These are phyloP conservation scores for Heterotilapia buettikoferi DNA, from an alignment of 2,113 vertebrate species.

Conservation along the genomic window DNA sequence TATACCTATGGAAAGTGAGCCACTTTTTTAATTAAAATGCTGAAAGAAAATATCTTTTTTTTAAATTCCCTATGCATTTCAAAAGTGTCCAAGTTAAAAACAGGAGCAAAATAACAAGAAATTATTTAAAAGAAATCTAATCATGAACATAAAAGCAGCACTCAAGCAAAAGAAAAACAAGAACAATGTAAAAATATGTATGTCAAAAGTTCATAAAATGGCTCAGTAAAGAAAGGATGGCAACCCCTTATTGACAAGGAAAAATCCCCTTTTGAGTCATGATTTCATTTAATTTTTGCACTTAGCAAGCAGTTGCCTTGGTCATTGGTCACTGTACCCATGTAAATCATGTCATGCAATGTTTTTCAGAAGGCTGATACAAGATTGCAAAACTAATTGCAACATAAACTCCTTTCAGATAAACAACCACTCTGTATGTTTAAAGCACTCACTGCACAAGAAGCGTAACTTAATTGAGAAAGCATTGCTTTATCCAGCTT, in stretches of 20 bases:
- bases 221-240: not conserved
- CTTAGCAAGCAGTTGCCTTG: not conserved
- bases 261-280: not conserved
- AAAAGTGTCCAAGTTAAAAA: not conserved
- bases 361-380: not conserved
- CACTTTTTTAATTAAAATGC: not conserved
- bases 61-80: rapidly evolving
- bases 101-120: not conserved
- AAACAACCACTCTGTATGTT: not conserved
- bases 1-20: not conserved
- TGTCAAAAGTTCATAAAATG: too few species aligned
- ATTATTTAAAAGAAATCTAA: not conserved
- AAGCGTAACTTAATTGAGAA: not conserved
- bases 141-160: not conserved
- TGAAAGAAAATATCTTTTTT: not conserved
- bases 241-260: not conserved
- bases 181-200: not conserved
- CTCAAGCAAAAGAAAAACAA: not conserved
- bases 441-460: not conserved
- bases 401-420: not conserved
- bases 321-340: not conserved
- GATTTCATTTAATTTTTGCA: not conserved
- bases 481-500: not conserved
- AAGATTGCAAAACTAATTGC: not conserved
- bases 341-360: not conserved